phyloP scores from a whole-genome alignment of 64 coral and sea anemone genomes.

The Trachythela sp. region DNA sequence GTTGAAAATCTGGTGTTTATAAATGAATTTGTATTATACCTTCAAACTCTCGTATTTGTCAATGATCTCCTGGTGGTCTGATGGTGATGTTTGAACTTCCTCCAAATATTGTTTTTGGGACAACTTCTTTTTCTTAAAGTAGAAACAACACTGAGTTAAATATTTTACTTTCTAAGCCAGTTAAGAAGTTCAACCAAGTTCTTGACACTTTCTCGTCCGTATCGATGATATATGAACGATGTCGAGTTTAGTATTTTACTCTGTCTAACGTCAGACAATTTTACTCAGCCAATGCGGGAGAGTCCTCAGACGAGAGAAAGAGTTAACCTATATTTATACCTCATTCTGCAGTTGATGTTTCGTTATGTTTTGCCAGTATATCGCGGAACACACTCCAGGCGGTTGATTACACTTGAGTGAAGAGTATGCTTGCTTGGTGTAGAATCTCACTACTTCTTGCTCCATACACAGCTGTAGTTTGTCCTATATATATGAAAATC shows the following conservation, averaged over 20 bases:
- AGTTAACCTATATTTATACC: no score
- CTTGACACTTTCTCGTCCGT: no score
- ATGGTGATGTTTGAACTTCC: not conserved
- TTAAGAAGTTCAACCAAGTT: no score
- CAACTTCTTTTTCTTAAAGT: not conserved
- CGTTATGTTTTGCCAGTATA: not conserved
- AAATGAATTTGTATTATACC: not conserved
- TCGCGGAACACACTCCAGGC: not conserved
- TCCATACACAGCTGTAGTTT: constrained; percentile 8
- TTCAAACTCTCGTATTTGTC: not conserved
- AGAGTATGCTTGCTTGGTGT: not conserved
- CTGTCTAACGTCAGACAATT: no score
- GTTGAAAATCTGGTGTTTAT: no score
- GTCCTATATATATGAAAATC: not conserved
- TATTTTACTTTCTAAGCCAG: not conserved
- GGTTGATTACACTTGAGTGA: not conserved
- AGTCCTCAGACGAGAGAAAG: no score
- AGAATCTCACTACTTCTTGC: not conserved
- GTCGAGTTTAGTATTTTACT: no score
- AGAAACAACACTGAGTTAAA: not conserved
- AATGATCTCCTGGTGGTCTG: not conserved
- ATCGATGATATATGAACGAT: no score
- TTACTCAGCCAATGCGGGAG: no score
- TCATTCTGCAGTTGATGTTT: not conserved
- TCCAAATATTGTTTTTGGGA: not conserved